Percentiles rank a stretch among this genome's conserved stretches.
Conservation (phyloP, 2,797 vertebrate species). For the Anas flavirostris region DNA sequence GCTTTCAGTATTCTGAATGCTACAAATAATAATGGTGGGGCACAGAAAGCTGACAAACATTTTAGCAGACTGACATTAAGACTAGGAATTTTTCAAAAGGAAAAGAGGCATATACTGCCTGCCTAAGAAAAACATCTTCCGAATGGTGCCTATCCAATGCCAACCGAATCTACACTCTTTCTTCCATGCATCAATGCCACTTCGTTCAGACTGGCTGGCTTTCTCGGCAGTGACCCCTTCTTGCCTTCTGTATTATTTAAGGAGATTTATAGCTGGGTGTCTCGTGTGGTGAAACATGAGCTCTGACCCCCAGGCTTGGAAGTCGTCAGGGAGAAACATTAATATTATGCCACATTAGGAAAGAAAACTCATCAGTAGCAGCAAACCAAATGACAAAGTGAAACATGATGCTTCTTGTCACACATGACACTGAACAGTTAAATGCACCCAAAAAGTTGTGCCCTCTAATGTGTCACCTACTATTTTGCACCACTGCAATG, state of each 20-base stretch:
- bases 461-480: slow-evolving; percentile 7
- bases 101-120: neutral
- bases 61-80: neutral
- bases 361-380: slow-evolving; percentile 73
- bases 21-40: slow-evolving; percentile 7
- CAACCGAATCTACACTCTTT: slow-evolving; percentile 45
- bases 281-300: slow-evolving; percentile 89
- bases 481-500: neutral
- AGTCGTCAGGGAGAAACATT: slow-evolving; percentile 88
- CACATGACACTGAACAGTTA: slow-evolving; percentile 41
- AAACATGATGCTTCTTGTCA: slow-evolving; percentile 64
- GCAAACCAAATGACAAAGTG: slow-evolving; percentile 58
- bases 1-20: neutral
- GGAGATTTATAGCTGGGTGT: slow-evolving; percentile 94
- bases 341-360: slow-evolving; percentile 87
- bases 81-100: slow-evolving; percentile 22
- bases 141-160: slow-evolving; percentile 15
- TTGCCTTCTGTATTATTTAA: slow-evolving; percentile 92
- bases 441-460: slow-evolving; percentile 33
- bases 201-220: slow-evolving; percentile 92
- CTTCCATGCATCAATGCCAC: slow-evolving; percentile 85
- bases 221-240: slow-evolving; percentile 90
- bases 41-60: neutral
- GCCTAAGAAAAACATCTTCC: slow-evolving; percentile 6
- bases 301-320: slow-evolving; percentile 88